Percentiles rank a stretch among this genome's conserved stretches.
These are phyloP conservation scores for Bellardia bayeri DNA, from an alignment of 2,888 invertebrate species.

Conservation along the genomic window DNA sequence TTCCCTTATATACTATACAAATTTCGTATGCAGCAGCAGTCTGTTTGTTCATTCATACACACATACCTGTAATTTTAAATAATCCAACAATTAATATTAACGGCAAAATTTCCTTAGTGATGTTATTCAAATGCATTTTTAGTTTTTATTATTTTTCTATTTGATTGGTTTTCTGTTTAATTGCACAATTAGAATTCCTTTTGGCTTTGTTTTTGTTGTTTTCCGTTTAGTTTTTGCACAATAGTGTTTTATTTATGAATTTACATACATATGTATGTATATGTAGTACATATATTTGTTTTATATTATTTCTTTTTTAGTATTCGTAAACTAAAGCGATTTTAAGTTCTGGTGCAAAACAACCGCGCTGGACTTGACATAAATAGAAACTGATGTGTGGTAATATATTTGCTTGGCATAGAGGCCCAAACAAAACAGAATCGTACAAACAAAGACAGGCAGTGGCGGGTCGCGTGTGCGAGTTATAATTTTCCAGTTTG, in stretches of 20 bases:
- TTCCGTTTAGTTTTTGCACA: constrained; percentile 57
- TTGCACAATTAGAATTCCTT: constrained; percentile 35
- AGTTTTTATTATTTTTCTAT: background rate
- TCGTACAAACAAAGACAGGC: constrained; percentile 40
- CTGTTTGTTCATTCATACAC: background rate
- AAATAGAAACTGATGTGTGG: constrained; percentile 72
- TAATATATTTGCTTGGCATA: constrained; percentile 63
- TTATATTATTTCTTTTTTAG: constrained; percentile 22
- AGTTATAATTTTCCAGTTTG: constrained; percentile 60
- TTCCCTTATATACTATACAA: too few relatives aligned
- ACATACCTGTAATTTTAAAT: constrained; percentile 64
- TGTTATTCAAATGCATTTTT: constrained; percentile 65
- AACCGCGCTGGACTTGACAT: constrained; percentile 74
- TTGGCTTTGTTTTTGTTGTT: constrained; percentile 6
- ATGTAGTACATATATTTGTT: constrained; percentile 9
- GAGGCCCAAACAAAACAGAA: constrained; percentile 63
- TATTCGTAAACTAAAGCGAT: constrained; percentile 24
- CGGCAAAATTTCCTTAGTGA: constrained; percentile 54
- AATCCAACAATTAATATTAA: constrained; percentile 64
- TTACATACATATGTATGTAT: too few relatives aligned
- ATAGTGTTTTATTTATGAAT: constrained; percentile 43
- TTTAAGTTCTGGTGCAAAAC: constrained; percentile 62
- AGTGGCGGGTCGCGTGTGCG: constrained; percentile 59
- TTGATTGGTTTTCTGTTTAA: constrained; percentile 1
- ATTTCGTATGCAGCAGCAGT: background rate